These are phyloP conservation scores for Caradrina kadenii DNA, from an alignment of 2,888 invertebrate genomes.

Conservation along the genomic window DNA sequence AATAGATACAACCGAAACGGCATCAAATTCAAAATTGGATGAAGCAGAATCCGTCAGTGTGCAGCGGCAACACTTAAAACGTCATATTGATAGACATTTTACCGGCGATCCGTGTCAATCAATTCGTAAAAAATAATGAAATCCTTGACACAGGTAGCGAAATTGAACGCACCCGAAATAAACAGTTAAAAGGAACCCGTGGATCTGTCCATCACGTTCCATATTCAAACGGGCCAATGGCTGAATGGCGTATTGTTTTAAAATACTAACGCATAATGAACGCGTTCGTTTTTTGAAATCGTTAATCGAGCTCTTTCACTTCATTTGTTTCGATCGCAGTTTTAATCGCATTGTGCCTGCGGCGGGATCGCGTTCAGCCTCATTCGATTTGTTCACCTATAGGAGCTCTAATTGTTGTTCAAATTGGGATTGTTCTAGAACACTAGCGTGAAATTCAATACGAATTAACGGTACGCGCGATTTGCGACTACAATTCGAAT, in stretches of 20 bases:
- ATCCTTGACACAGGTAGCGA: constrained; percentile 77
- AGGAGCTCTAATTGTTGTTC: constrained; percentile 74
- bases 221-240: constrained; percentile 85
- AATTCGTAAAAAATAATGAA: constrained; percentile 79
- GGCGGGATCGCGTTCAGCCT: constrained; percentile 80
- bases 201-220: constrained; percentile 80
- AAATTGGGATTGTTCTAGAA: constrained; percentile 80
- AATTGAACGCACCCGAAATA: constrained; percentile 78
- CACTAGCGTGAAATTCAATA: constrained; percentile 87
- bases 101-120: constrained; percentile 76
- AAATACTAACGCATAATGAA: constrained; percentile 85
- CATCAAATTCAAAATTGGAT: constrained; percentile 51
- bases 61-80: constrained; percentile 68
- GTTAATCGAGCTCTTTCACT: constrained; percentile 88
- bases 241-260: constrained; percentile 89
- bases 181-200: constrained; percentile 81
- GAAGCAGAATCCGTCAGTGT: constrained; percentile 50
- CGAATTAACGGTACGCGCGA: constrained; percentile 84
- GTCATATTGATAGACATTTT: constrained; percentile 76
- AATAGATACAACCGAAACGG: constrained; percentile 40
- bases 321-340: constrained; percentile 84
- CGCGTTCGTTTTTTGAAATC: constrained; percentile 82
- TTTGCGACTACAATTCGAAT: constrained; percentile 75
- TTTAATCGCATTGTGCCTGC: constrained; percentile 73
- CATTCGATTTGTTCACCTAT: constrained; percentile 76